Evolutionary conservation across 2,113 vertebrate species (phyloP), one percentile per base, ranked within the genome.

Genomic region (Spea multiplicata): DNA sequence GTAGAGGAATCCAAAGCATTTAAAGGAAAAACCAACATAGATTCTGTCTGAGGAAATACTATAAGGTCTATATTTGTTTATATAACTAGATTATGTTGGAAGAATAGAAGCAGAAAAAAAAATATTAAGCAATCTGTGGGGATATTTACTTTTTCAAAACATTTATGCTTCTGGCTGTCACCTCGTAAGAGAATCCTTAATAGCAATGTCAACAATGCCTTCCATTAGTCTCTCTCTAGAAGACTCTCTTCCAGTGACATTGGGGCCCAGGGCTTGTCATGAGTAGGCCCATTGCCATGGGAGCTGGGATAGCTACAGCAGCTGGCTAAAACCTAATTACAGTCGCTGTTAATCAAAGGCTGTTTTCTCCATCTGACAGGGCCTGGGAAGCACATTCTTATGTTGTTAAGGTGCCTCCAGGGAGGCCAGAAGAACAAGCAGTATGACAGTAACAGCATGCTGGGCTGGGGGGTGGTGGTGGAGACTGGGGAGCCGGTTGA

Each of bases 301-400:
- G 66, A 81, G 66, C 82, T 53, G 66, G 30, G 75, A 81, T 78
- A 67, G 66, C 82, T 72, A 47, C n/a, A 53, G 75, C 67, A 49
- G 70, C 70, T 76, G 16, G 45, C 76, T 65, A 12, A 49, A 77
- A 66, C 77, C 74, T 78, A 71, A 75, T 76, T 72, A 57, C 65
- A 80, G 62, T 74, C 71, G 74, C 71, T 80, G 78, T 80, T 80
- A 74, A 80, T 80, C 78, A 80, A 61, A 74, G 78, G 64, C 78
- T 80, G 78, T 80, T 80, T 79, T 74, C 78, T 62, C 71, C 78
- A 80, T 80, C 78, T 80, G 78, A 80, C 78, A 74, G 65, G 71
- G 64, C 78, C 52, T 74, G 78, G 78, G 71, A 80, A 80, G 78
- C 78, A 73, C 71, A 80, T 80, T 80, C 71, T 80, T 80, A 72